A percentile compares a stretch with the other conserved stretches of the same genome.
Conservation (phyloP, 2,888 invertebrate genomes). For the Drosophila nr. fundita region DNA sequence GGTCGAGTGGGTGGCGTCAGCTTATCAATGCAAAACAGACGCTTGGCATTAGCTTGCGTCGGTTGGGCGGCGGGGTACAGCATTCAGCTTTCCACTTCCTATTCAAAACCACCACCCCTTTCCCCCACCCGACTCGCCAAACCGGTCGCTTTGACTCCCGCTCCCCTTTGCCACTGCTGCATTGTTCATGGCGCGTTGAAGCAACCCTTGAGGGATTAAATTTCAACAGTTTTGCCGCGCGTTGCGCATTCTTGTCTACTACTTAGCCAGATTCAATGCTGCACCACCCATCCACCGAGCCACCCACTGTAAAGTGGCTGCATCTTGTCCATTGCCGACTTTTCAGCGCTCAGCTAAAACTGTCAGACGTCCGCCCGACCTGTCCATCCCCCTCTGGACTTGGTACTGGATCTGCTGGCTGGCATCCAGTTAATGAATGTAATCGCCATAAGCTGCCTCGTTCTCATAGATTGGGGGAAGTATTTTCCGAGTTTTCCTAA, state of each 20-base stretch:
- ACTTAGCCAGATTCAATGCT: slow-evolving; percentile 51
- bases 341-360: slow-evolving; percentile 40
- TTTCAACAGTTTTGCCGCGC: slow-evolving; percentile 74
- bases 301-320: slow-evolving; percentile 22
- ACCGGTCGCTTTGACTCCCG: neutral
- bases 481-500: slow-evolving; percentile 42
- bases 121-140: neutral
- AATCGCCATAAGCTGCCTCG: slow-evolving; percentile 71
- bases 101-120: slow-evolving; percentile 45
- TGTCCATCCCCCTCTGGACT: slow-evolving; percentile 27
- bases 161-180: slow-evolving; percentile 6
- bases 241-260: slow-evolving; percentile 74
- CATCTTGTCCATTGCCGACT: slow-evolving; percentile 62
- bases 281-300: slow-evolving; percentile 21
- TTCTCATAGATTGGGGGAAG: slow-evolving; percentile 5
- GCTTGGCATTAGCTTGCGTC: slow-evolving; percentile 57
- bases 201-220: slow-evolving; percentile 81
- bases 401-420: slow-evolving; percentile 32
- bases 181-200: slow-evolving; percentile 73
- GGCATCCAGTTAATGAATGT: slow-evolving; percentile 76
- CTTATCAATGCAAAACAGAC: slow-evolving; percentile 82
- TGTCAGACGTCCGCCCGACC: slow-evolving; percentile 1
- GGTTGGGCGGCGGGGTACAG: neutral
- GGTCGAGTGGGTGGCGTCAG: slow-evolving; percentile 35
- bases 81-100: slow-evolving; percentile 35